A percentile compares a stretch with the other conserved stretches of the same genome.
phyloP scores from a whole-genome alignment of 2,113 vertebrate genomes.

The Tylochromis polylepis region DNA sequence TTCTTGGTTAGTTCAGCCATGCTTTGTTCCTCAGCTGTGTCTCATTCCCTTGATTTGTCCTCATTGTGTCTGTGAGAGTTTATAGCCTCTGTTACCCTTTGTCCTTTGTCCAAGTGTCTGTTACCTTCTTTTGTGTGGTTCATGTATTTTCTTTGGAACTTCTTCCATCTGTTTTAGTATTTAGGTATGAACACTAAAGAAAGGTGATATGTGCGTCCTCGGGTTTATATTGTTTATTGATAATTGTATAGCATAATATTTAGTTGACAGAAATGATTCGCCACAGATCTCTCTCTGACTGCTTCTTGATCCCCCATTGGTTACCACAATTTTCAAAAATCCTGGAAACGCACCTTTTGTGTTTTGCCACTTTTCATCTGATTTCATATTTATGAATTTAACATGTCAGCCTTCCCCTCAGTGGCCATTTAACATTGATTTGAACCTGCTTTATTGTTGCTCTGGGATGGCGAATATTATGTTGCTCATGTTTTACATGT shows the following conservation, averaged over 20 bases:
- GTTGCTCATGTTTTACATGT: background rate
- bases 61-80: background rate
- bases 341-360: background rate
- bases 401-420: fast-evolving
- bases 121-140: background rate
- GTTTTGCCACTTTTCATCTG: background rate
- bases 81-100: background rate
- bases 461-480: background rate
- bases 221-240: background rate
- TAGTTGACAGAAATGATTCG: background rate
- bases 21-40: background rate
- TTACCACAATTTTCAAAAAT: background rate
- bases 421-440: background rate
- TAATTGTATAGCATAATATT: background rate
- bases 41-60: background rate
- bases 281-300: background rate
- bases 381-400: background rate
- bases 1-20: background rate
- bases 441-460: background rate
- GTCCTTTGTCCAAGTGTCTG: background rate
- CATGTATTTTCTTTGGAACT: background rate
- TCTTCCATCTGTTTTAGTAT: background rate
- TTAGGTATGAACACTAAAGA: background rate
- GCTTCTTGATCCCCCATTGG: background rate
- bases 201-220: fast-evolving